Evolutionary conservation across 1,140 invertebrate genomes (phyloP).

Genomic region (Leptinotarsa undecemlineata): DNA sequence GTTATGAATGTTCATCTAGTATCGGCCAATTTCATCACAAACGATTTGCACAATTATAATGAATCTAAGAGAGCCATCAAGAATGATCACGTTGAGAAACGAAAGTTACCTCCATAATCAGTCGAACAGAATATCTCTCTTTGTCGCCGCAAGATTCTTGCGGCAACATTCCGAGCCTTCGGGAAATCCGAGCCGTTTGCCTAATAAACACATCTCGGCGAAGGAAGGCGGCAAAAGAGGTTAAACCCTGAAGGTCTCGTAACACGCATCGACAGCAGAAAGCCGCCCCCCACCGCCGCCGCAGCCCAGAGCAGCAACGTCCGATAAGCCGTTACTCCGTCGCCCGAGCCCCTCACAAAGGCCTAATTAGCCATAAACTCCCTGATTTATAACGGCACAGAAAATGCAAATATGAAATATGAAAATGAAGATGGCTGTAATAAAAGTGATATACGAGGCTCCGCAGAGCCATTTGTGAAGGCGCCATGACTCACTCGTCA

Average conservation of each 20-base stretch:
- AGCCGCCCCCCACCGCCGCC: conserved; percentile 17
- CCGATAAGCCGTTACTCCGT: conserved; percentile 56
- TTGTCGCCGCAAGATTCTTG: not conserved
- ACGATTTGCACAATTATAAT: no score
- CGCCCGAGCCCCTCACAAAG: conserved; percentile 58
- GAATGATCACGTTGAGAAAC: no score
- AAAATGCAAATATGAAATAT: conserved; percentile 80
- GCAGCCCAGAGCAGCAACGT: conserved; percentile 33
- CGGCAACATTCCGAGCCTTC: not conserved
- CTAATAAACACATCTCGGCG: conserved; percentile 18
- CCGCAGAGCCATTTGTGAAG: conserved; percentile 74
- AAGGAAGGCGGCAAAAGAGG: conserved; percentile 15
- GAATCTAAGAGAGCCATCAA: no score
- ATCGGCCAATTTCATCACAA: no score
- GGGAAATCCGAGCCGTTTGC: not conserved
- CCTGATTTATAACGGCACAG: conserved; percentile 66
- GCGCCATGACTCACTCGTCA: conserved; percentile 65
- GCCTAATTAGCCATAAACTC: conserved; percentile 72
- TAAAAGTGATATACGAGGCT: conserved; percentile 78
- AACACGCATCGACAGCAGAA: conserved; percentile 38
- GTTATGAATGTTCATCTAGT: no score
- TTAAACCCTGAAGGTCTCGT: conserved; percentile 30
- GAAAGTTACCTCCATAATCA: not conserved
- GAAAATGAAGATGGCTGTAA: conserved; percentile 79
- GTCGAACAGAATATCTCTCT: not conserved